A percentile compares a stretch with the other conserved stretches of the same genome.
Evolutionary conservation across 2,888 invertebrate genomes (phyloP).

Genomic region (Melanophora roralis): DNA sequence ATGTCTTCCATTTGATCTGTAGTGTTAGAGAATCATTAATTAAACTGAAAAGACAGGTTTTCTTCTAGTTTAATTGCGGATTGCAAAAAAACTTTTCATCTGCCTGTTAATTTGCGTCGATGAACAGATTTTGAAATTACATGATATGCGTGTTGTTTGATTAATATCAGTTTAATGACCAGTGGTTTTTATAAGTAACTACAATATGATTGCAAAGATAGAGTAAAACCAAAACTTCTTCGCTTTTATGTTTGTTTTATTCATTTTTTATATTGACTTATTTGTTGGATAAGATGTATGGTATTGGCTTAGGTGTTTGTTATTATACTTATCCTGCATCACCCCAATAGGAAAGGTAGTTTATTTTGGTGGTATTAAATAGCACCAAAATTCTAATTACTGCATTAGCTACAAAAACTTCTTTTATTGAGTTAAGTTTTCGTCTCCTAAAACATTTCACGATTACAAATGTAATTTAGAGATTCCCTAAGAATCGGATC

Average conservation of each 20-base stretch:
- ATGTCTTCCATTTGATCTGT: conserved; percentile 47
- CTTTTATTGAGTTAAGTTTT: too few relatives aligned
- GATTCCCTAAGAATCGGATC: too few relatives aligned
- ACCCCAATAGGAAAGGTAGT: too few relatives aligned
- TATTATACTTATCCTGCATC: too few relatives aligned
- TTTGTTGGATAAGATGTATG: conserved; percentile 12
- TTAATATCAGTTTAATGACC: conserved; percentile 56
- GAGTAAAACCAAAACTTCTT: too few relatives aligned
- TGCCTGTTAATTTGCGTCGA: too few relatives aligned
- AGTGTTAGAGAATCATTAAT: conserved; percentile 32
- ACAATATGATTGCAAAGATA: background rate
- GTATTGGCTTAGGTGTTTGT: background rate
- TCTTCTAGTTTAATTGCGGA: background rate
- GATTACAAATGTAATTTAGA: too few relatives aligned
- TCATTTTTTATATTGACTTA: conserved; percentile 24
- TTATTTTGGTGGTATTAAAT: too few relatives aligned
- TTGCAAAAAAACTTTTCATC: background rate
- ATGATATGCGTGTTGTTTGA: conserved; percentile 54
- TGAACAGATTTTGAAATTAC: conserved; percentile 39
- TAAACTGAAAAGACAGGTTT: conserved; percentile 24
- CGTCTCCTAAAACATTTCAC: too few relatives aligned
- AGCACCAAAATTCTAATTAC: too few relatives aligned
- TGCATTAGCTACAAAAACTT: too few relatives aligned
- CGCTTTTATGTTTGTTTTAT: background rate
- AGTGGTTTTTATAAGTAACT: background rate